Base-by-base conservation (phyloP, 2,113 vertebrate genomes). In the Tragelaphus strepsiceros region DNA sequence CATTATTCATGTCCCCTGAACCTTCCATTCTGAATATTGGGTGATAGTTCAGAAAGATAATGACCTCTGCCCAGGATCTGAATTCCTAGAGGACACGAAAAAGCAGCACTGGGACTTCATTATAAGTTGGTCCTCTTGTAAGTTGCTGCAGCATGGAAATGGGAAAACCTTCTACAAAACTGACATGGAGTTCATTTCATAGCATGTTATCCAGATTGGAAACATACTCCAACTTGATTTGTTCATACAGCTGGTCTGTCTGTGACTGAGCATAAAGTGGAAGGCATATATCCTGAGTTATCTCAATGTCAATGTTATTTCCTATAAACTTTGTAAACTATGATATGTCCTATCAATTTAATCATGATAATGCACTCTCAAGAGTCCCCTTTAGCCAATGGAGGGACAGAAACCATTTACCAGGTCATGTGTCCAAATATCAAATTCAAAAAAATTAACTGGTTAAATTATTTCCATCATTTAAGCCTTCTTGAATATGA, bases 11-110 rank as follows among this genome's bases (percentile, higher is more conserved):
- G 56, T 88, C 80, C 84, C 64, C 74, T 54, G 87, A 96, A 96
- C 46, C 58, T 97, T 94, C 91, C 92, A 21, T 84, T 91, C 83
- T 2, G 11, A 95, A 89, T 94, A 56, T 19, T 90, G 90, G 96
- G 90, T 96, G 98, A 96, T 97, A 97, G 96, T 97, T 97, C 94
- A 96, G 84, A 77, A 96, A 97, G 92, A 97, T 97, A 98, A 98
- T 97, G 95, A 85, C 97, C 97, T 97, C 80, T 96, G 96, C 46
- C 96, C 82, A 88, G 93, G 85, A 82, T 97, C 81, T 83, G 54
- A 98, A 98, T 98, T 97, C 97, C 97, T 95, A n/a, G 39, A 95
- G 96, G 97, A 98, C 92, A 61, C 46, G 43, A 90, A 28, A 14
- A 10, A n/a, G 49, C 46, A 81, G 87, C 90, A 82, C 4, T 35